phyloP scores from a whole-genome alignment of 1,140 invertebrate species.

The Dufourea novaeangliae region DNA sequence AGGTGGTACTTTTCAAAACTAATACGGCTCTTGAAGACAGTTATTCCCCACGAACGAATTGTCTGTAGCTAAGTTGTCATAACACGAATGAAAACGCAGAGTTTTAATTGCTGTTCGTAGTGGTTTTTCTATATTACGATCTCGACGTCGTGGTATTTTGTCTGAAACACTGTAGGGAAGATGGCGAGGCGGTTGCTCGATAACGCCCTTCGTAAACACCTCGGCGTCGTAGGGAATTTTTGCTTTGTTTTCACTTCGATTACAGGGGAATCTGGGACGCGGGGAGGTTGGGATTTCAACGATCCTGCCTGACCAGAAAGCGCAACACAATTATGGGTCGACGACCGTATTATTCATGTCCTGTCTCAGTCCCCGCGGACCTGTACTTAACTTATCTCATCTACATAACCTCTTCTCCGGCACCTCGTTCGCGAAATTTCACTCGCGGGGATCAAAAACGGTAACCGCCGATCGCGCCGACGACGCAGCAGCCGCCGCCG shows the following conservation, averaged over 20 bases:
- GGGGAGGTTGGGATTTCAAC: slow-evolving; percentile 61
- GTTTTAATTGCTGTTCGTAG: too few species aligned
- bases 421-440: slow-evolving; percentile 52
- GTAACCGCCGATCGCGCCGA: not conserved
- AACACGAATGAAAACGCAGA: too few species aligned
- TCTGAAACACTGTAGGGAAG: too few species aligned
- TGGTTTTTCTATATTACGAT: too few species aligned
- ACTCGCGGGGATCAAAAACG: slow-evolving; percentile 51
- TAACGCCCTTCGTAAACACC: not conserved
- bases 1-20: too few species aligned
- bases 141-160: too few species aligned
- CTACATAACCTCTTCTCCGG: slow-evolving; percentile 69
- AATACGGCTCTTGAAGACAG: too few species aligned
- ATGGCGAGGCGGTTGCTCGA: not conserved
- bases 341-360: slow-evolving; percentile 74
- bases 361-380: slow-evolving; percentile 68
- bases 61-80: too few species aligned
- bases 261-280: slow-evolving; percentile 63
- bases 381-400: slow-evolving; percentile 75
- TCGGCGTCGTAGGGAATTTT: slow-evolving; percentile 29
- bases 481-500: not conserved
- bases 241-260: slow-evolving; percentile 47
- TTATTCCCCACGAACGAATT: too few species aligned
- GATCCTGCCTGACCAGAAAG: slow-evolving; percentile 72
- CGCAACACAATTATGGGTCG: slow-evolving; percentile 76